Percentiles rank a stretch among this genome's conserved stretches.
These are phyloP conservation scores for Larimichthys polyactis DNA, from an alignment of 2,113 vertebrate genomes.

Conservation along the genomic window DNA sequence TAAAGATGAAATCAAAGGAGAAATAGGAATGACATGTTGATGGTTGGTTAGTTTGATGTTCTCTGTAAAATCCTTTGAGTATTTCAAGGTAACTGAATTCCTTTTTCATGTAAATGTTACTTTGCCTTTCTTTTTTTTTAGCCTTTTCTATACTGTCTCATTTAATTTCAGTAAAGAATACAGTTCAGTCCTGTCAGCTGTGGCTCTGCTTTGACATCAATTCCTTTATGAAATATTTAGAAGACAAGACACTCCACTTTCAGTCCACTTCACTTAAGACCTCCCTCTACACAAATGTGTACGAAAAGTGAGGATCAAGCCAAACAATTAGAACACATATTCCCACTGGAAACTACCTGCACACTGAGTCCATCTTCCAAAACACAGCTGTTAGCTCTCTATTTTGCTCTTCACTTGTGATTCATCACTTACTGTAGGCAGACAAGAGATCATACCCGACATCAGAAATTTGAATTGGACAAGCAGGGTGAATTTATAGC, in stretches of 20 bases:
- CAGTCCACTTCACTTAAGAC: neutral
- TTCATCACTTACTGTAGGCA: conserved; percentile 36
- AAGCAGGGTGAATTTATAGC: conserved; percentile 26
- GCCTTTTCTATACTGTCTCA: neutral
- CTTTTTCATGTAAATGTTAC: neutral
- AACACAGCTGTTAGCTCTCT: neutral
- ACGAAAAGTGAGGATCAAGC: neutral
- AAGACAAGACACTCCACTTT: neutral
- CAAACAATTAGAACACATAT: neutral
- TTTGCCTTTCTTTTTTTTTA: neutral
- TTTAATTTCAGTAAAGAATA: neutral
- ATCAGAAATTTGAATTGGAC: conserved; percentile 17
- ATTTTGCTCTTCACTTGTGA: conserved; percentile 5
- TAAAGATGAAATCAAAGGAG: conserved; percentile 5
- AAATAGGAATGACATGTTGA: neutral
- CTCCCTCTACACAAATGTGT: neutral
- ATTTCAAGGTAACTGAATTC: neutral
- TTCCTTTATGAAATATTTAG: neutral
- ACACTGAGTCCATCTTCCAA: neutral
- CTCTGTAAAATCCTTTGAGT: too few species aligned
- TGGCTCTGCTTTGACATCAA: neutral
- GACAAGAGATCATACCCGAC: conserved; percentile 4
- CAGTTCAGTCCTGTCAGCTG: neutral
- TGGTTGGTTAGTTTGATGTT: neutral
- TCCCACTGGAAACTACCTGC: neutral